Base-by-base conservation (phyloP, 2,797 vertebrate species). In the Okamejei kenojei region DNA sequence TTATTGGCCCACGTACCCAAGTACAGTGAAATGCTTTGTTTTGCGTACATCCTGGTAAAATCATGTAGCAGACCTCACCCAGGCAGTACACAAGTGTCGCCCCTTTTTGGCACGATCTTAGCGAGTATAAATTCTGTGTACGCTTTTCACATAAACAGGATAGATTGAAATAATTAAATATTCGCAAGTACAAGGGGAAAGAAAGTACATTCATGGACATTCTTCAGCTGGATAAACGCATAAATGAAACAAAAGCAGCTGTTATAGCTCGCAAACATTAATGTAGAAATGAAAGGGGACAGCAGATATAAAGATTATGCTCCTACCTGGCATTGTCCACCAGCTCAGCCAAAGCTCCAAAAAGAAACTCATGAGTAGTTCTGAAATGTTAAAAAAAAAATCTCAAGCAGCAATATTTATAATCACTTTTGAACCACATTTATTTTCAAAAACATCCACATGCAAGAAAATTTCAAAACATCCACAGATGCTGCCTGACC, bases 291-390 rank as follows among this genome's bases (percentile, higher is more conserved):
- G 81, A 88, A 29, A 35, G 77, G 15, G 76, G 76, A 32, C 1
- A n/a, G 26, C 76, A 88, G 63, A 7, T 21, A 19, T 35, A 68
- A 88, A 68, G n/a, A 93, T 68, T 84, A 26, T 93, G 58, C 96
- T 76, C 93, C 26, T 98, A 99, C 99, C 99, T 99, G 95, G 99
- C 98, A 94, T 99, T 99, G 96, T 99, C 99, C 94, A 99, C 98
- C 94, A 99, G 97, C 95, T 99, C 99, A 78, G 99, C 98, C 96
- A 99, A 96, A 92, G 99, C 99, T 95, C 99, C 99, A 95, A 99
- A 99, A 94, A 99, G 96, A 95, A 99, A 99, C 95, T 99, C 99
- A 3, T 99, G 99, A 68, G 99, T 99, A 94, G 99, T 99, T 96
- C 99, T 99, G 96, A 95, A 97, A 97, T 19, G 94, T 10, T 61